Evolutionary conservation across 2,113 vertebrate species (phyloP), one percentile per base, ranked within the genome.

Genomic region (Apodemus speciosus): DNA sequence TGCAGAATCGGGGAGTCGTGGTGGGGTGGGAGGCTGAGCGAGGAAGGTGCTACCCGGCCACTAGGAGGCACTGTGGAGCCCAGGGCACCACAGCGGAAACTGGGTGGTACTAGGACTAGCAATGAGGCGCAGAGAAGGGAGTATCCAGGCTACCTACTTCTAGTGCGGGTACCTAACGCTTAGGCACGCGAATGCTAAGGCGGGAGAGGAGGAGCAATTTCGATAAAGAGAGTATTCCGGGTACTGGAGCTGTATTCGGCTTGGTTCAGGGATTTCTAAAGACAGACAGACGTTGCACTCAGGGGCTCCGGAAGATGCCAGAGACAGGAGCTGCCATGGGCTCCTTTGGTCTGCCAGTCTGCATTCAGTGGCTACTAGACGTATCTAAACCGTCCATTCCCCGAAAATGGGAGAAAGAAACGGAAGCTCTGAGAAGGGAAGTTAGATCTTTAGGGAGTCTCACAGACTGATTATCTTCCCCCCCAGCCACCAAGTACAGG

Each of bases 31-130:
- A 32, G 30, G 46, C 49, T 43, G 79, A 10, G n/a, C 16, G 11
- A 60, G 56, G 40, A 35, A 68, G 85, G 81, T 23, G 20, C 88
- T 90, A 58, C 95, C 96, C 96, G 38, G 53, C 68, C 92, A 51
- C 85, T 64, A 94, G 97, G 32, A 75, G 96, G 95, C 95, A 93
- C 93, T 95, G 95, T 25, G 90, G 83, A 43, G 71, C 60, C 0
- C 71, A 30, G 94, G 95, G 93, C 83, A 49, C 88, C 30, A 32
- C 27, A 14, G 68, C 35, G n/a, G 89, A 68, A 81, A 20, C 75
- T 51, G 81, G 23, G 38, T 23, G 73, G 79, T 43, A 58, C 58
- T 88, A 84, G 73, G 46, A 43, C 62, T 3, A 46, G 43, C 25
- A 15, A 14, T 58, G 68, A 4, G 9, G 43, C 30, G 20, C 27